A percentile compares a stretch with the other conserved stretches of the same genome.
phyloP scores from a whole-genome alignment of 2,888 invertebrate species.

The Dynastes tityus region DNA sequence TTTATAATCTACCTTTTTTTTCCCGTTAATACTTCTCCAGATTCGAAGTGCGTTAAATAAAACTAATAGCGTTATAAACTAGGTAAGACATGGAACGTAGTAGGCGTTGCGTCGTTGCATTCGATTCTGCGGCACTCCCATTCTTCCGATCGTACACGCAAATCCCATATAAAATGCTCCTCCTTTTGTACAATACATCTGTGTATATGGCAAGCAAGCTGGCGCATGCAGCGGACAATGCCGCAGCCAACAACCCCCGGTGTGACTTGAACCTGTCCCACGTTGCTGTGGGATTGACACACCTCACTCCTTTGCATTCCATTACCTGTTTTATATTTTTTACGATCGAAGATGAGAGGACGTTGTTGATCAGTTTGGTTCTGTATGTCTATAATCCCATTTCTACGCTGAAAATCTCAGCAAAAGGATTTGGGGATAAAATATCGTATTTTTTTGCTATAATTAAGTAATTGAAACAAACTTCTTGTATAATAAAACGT shows the following conservation, averaged over 20 bases:
- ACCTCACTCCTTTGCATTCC: slow-evolving; percentile 5
- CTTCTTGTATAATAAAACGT: too few species aligned
- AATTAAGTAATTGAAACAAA: too few species aligned
- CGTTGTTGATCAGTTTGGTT: neutral
- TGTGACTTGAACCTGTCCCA: neutral
- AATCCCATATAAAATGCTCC: slow-evolving; percentile 1
- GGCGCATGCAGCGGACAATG: neutral
- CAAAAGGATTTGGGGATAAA: too few species aligned
- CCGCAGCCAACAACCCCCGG: neutral
- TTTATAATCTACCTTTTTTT: too few species aligned
- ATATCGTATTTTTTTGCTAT: too few species aligned
- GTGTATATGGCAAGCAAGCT: neutral
- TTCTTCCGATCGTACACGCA: slow-evolving; percentile 7
- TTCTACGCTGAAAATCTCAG: too few species aligned
- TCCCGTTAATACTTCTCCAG: too few species aligned
- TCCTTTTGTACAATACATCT: neutral
- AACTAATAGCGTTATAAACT: too few species aligned
- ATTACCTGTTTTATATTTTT: slow-evolving; percentile 7
- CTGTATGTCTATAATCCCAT: neutral
- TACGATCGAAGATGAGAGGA: neutral
- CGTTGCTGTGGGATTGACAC: neutral
- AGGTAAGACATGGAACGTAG: too few species aligned
- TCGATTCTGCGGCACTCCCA: too few species aligned
- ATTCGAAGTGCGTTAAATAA: too few species aligned
- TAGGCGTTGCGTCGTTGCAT: too few species aligned